phyloP scores from a whole-genome alignment of 2,113 vertebrate genomes.

The Varanus komodoensis region DNA sequence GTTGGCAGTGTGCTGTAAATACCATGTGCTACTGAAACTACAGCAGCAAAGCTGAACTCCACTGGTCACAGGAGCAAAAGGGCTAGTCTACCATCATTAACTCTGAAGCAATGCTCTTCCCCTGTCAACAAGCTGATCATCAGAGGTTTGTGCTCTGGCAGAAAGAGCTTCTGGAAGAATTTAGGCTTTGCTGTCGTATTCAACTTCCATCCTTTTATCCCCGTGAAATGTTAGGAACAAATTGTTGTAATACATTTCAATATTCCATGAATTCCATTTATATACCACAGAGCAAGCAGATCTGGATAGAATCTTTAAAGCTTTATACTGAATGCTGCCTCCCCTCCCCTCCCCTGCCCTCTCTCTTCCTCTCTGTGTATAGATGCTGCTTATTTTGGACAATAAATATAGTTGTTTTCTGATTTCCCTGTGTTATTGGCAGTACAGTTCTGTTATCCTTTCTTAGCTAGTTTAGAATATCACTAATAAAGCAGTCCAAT shows the following conservation, averaged over 20 bases:
- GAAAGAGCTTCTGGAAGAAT: constrained; percentile 37
- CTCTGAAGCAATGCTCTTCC: constrained; percentile 46
- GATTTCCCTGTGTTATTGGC: neutral
- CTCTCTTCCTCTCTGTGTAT: neutral
- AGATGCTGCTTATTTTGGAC: neutral
- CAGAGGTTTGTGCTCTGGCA: constrained; percentile 25
- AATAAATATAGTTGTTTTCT: neutral
- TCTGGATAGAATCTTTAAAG: neutral
- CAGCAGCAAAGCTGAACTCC: accelerated
- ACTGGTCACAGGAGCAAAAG: neutral
- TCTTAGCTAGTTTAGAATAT: neutral
- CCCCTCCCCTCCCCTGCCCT: too few species aligned
- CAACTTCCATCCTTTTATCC: neutral
- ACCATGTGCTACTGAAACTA: accelerated
- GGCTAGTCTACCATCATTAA: constrained; percentile 19
- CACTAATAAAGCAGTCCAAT: neutral
- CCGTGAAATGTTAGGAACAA: constrained; percentile 32
- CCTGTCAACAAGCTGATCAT: constrained; percentile 34
- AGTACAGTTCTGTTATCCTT: neutral
- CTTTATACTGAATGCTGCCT: neutral
- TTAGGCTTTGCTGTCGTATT: constrained; percentile 38
- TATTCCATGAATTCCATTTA: neutral
- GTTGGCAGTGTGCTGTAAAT: accelerated
- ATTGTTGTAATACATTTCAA: constrained; percentile 19
- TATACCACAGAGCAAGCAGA: neutral